phyloP scores from a whole-genome alignment of 1,140 invertebrate species.

The Drosophila kepulauana region DNA sequence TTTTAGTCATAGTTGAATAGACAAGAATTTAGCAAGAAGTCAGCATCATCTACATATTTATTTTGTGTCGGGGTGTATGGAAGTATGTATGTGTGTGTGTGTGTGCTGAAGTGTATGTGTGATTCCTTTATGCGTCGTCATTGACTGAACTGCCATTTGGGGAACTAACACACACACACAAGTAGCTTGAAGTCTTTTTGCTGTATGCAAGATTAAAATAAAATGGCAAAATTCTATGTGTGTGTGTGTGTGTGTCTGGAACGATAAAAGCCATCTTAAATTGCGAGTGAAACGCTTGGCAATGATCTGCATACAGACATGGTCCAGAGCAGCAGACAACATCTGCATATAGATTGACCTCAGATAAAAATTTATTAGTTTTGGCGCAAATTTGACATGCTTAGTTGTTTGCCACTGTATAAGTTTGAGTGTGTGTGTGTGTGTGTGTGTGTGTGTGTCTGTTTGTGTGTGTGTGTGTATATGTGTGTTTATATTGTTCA shows the following conservation, averaged over 20 bases:
- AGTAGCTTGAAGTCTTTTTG: not conserved
- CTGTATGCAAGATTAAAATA: conserved; percentile 53
- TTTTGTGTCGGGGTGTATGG: not conserved
- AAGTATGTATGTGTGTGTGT: conserved; percentile 6
- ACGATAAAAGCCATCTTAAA: conserved; percentile 54
- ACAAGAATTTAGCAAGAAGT: conserved; percentile 58
- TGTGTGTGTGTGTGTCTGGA: conserved; percentile 24
- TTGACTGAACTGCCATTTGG: conserved; percentile 71
- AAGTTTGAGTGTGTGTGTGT: not conserved
- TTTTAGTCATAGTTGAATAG: conserved; percentile 72
- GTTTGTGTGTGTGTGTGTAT: not conserved
- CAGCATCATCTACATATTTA: conserved; percentile 6
- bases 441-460: not conserved
- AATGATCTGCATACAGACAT: conserved; percentile 27
- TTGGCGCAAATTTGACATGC: conserved; percentile 35
- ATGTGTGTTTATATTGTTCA: not conserved
- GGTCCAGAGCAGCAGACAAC: not conserved
- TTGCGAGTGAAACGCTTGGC: conserved; percentile 50
- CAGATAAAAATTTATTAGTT: conserved; percentile 51
- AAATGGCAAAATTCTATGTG: conserved; percentile 44
- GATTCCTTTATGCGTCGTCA: conserved; percentile 67
- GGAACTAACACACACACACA: not conserved
- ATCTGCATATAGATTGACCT: conserved; percentile 24
- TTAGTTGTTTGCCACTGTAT: conserved; percentile 3
- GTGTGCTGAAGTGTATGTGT: conserved; percentile 1